Base-by-base conservation (phyloP, 2,113 vertebrate species). In the Alectura lathami region DNA sequence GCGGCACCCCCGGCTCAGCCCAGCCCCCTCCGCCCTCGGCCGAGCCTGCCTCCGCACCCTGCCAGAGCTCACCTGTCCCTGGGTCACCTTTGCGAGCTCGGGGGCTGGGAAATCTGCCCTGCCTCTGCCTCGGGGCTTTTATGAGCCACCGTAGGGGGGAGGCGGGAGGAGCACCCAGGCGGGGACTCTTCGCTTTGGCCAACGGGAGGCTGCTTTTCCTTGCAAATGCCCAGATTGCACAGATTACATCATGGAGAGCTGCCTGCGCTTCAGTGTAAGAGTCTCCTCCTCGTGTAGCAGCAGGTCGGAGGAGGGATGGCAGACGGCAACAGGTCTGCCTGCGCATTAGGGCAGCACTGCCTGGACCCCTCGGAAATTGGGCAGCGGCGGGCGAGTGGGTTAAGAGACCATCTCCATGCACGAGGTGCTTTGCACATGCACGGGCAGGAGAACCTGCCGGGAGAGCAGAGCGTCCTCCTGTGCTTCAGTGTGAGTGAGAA, bases 221-320 rank as follows among this genome's bases (percentile, higher is more conserved):
- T 45, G 94, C 91, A 72, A 89, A 82, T 18, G 89, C 63, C 17
- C 75, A 30, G 80, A 72, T 81, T n/a, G 95, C 94, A 77, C 96
- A 53, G 95, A 98, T 98, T 97, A 98, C 98, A 97, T 98, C 98
- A 98, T 98, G 97, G 97, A 62, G 81, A 80, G 88, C 84, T 60
- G 96, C 83, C 93, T 89, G 91, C 24, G 63, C 95, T 96, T 97
- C 97, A 92, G 88, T 78, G 86, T 94, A 92, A 96, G 57, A 97
- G 98, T 84, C 97, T 96, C 88, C 93, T 70, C n/a, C 91, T 43
- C 13, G 38, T 51, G 42, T 17, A 22, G 34, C 20, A 67, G 75
- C 32, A 73, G 48, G 15, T 9, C 32, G 34, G 78, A 30, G 48
- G 26, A 9, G 81, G 1, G 38, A 3, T 1, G 54, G 42, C 81